These are phyloP conservation scores for Arctia plantaginis DNA, from an alignment of 2,888 invertebrate species.

Conservation along the genomic window DNA sequence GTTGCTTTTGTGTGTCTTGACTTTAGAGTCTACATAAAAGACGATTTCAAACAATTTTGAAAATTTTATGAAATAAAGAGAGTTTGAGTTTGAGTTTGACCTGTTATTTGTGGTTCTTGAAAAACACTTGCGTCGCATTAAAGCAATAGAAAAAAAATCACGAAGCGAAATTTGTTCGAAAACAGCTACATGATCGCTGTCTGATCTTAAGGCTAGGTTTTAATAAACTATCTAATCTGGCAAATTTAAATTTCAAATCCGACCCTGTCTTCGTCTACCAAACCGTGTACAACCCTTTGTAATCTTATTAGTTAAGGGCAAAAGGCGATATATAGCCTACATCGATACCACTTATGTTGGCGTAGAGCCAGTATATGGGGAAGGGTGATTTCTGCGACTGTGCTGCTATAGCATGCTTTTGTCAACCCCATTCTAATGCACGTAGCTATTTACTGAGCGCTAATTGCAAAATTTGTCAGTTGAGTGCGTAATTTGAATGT, in stretches of 20 bases:
- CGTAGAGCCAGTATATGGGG: constrained; percentile 51
- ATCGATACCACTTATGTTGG: constrained; percentile 67
- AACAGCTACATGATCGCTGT: too few relatives aligned
- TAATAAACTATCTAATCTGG: too few relatives aligned
- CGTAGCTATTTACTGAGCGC: constrained; percentile 28
- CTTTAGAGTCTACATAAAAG: too few relatives aligned
- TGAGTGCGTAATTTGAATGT: constrained; percentile 18
- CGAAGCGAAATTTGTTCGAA: too few relatives aligned
- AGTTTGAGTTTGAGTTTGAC: too few relatives aligned
- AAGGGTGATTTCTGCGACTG: constrained; percentile 57
- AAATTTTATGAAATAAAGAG: too few relatives aligned
- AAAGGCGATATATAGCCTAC: constrained; percentile 74
- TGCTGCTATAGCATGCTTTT: constrained; percentile 39
- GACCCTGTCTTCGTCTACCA: constrained; percentile 60
- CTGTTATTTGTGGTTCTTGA: too few relatives aligned
- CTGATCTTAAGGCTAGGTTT: not conserved
- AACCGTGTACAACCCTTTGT: constrained; percentile 75
- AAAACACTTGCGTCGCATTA: too few relatives aligned
- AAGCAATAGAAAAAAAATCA: too few relatives aligned
- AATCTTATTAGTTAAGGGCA: constrained; percentile 84
- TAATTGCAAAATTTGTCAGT: constrained; percentile 41
- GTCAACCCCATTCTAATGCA: constrained; percentile 40
- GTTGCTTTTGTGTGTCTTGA: too few relatives aligned
- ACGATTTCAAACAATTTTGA: too few relatives aligned
- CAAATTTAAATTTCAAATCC: constrained; percentile 49